These are phyloP conservation scores for Cygnus olor DNA, from an alignment of 2,797 vertebrate species.

Conservation along the genomic window DNA sequence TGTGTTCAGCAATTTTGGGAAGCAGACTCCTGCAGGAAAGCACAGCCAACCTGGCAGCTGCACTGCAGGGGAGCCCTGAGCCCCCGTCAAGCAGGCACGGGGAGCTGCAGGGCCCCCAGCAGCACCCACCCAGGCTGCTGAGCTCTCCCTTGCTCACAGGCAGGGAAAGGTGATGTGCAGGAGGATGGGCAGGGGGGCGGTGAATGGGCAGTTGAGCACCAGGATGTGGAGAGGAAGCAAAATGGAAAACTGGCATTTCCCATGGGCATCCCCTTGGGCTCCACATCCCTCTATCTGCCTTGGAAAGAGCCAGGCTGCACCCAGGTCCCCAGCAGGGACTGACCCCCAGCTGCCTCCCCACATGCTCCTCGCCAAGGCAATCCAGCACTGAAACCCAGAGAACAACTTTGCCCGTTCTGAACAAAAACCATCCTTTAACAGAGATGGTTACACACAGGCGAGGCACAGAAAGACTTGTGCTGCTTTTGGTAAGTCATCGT, in stretches of 20 bases:
- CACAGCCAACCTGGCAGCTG: not conserved
- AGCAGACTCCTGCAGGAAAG: not conserved
- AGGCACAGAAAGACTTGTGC: not conserved
- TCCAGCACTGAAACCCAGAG: not conserved
- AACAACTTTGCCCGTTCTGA: not conserved
- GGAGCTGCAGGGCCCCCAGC: not conserved
- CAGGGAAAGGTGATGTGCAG: not conserved
- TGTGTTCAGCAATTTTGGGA: not conserved
- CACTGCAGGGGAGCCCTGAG: not conserved
- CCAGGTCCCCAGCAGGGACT: not conserved
- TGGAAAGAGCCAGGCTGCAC: rapidly evolving
- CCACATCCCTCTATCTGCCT: rapidly evolving
- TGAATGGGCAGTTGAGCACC: not conserved
- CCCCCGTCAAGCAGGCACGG: not conserved
- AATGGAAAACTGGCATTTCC: not conserved
- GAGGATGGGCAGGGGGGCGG: not conserved
- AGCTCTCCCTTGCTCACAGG: not conserved
- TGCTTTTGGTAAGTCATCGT: not conserved
- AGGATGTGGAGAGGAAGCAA: not conserved
- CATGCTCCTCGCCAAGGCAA: not conserved
- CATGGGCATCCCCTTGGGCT: not conserved
- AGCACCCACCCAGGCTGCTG: not conserved
- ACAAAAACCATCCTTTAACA: not conserved
- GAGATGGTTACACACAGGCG: rapidly evolving
- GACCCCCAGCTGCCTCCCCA: not conserved